These are phyloP conservation scores for Rhinogobio ventralis DNA, from an alignment of 2,797 vertebrate species.

Conservation along the genomic window DNA sequence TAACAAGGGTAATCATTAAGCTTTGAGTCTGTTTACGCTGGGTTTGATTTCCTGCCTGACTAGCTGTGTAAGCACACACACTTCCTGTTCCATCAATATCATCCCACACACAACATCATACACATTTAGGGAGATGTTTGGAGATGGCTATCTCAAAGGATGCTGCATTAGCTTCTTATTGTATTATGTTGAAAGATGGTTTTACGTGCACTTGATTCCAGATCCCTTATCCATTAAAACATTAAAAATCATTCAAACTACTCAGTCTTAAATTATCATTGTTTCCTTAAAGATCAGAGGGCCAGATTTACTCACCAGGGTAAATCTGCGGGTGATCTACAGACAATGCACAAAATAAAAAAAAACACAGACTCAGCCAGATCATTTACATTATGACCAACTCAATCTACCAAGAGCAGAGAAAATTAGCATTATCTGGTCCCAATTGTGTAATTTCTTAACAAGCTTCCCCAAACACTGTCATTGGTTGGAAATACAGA, in stretches of 20 bases:
- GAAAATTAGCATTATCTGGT: background rate
- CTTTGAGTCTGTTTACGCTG: slow-evolving; percentile 49
- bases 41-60: slow-evolving; percentile 52
- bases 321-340: background rate
- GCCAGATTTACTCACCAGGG: background rate
- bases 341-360: too few species aligned
- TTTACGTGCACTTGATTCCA: background rate
- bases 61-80: slow-evolving; percentile 28
- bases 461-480: background rate
- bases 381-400: background rate
- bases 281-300: background rate
- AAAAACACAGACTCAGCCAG: background rate
- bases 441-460: background rate
- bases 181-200: background rate
- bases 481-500: background rate
- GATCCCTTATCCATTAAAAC: background rate
- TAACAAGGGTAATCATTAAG: slow-evolving; percentile 53
- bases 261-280: background rate
- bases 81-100: slow-evolving; percentile 21
- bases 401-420: background rate
- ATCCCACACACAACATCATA: background rate
- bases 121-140: slow-evolving; percentile 1
- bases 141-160: background rate
- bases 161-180: background rate
- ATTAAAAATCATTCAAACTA: background rate